Base-by-base conservation (phyloP, 2,888 invertebrate genomes). In the Lepidonotus clava region DNA sequence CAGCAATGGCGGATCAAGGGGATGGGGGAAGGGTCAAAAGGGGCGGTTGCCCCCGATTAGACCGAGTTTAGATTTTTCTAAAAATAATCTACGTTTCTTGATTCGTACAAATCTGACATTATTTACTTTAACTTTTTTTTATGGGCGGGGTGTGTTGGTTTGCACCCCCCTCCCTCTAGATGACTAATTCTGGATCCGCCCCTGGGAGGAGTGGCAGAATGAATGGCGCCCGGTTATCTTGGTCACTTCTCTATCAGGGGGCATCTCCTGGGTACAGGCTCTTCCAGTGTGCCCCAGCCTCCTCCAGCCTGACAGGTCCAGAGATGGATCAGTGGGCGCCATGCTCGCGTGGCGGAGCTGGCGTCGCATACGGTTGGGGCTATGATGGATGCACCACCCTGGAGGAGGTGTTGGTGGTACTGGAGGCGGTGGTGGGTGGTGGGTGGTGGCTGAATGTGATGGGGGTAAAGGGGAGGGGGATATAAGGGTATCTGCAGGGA, bases 351-450 rank as follows among this genome's bases (percentile, higher is more conserved):
- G 71, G 71, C 71, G 38, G 71, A 34, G 6, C 71, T 18, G 36
- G 71, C 38, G 36, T 36, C 24, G 71, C 71, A 71, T 38, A 71
- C 38, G 38, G 36, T 71, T 71, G 14, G 36, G n/a, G 5, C n/a
- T 38, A 71, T 71, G 71, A 71, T 71, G 71, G 71, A 71, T 71
- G 38, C n/a, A 11, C 8, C 46, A 46, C 71, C 71, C 56, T 56
- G 71, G 46, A 11, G 46, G 46, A 18, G 46, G 8, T 8, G 18
- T 8, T 8, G 18, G 46, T 46, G 46, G 46, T 8, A 11, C 46
- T 46, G 18, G 46, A 18, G 46, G 46, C 46, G 8, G 8, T 46
- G 46, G 46, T 46, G 46, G 46, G 46, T 46, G 46, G 46, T 11
- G 8, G 46, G 8, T 11, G 46, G 46, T 46, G 18, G 18, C 46